Base-by-base conservation (phyloP, 1,140 invertebrate genomes). In the Drosophila insularis region DNA sequence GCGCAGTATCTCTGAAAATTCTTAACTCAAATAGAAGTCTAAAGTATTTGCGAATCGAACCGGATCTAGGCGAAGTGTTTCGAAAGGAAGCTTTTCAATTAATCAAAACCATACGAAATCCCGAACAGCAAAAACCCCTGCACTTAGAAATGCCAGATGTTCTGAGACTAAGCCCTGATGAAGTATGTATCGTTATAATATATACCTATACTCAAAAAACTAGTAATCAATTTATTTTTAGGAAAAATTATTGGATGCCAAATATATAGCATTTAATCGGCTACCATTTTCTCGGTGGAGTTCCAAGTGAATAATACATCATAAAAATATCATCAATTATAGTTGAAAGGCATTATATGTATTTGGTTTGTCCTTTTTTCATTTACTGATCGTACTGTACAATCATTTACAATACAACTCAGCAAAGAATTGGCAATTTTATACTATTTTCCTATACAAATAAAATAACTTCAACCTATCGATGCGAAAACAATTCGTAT, bases 41-140 rank as follows among this genome's bases (percentile, higher is more conserved):
- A 2, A 14, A 56, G 17, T 56, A n/a, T 56, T 11, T 56, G 31
- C 54, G 14, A 8, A 56, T 56, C 27, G n/a, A 0, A 10, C 17
- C 54, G n/a, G 11, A 66, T 7, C 11, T 54, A 1, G 62, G 70
- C 0, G 55, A 73, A 2, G 39, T 17, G 10, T 74, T 71, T 10
- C 59, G 65, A 14, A 63, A 19, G 11, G 58, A 72, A 19, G 35
- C 64, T 4, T 72, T 74, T n/a, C 58, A 1, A 13, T 32, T 14
- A 7, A 65, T 74, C 4, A 74, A 60, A 11, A 10, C 55, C 10
- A 43, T 23, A n/a, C 19, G 71, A n/a, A 63, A 74, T 73, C 54
- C 69, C 1, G 59, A 37, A 10, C 14, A 21, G 14, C 69, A 74
- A 27, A 74, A 21, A 3, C 69, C 71, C 0, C 62, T 74, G 7